phyloP scores from a whole-genome alignment of 2,797 vertebrate genomes.

The Todus mexicanus region DNA sequence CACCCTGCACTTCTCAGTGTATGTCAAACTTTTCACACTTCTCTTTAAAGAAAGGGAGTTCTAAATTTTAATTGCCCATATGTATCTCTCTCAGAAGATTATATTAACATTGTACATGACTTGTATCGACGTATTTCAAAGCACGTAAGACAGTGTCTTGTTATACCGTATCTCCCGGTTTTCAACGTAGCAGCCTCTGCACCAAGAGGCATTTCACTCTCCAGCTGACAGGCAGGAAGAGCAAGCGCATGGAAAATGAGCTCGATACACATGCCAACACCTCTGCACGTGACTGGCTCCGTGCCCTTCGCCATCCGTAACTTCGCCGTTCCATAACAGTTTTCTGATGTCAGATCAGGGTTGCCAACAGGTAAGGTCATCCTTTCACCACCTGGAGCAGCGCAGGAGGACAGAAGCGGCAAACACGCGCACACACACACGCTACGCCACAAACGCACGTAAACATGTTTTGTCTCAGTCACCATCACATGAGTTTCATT shows the following conservation, averaged over 20 bases:
- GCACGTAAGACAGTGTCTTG: background rate
- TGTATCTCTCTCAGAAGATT: background rate
- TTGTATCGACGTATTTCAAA: background rate
- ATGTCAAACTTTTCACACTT: background rate
- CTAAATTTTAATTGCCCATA: background rate
- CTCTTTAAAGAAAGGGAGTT: background rate
- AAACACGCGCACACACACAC: background rate
- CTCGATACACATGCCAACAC: background rate
- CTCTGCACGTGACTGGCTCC: background rate
- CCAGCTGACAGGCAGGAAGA: background rate
- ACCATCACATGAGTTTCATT: conserved; percentile 7
- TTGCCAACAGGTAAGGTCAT: background rate
- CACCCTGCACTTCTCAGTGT: background rate
- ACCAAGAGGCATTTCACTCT: background rate
- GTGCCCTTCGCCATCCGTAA: background rate
- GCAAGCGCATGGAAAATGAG: background rate
- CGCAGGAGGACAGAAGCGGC: background rate
- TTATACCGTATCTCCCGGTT: background rate
- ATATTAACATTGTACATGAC: background rate
- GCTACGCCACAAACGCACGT: background rate
- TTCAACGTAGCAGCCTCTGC: background rate
- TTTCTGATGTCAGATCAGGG: background rate
- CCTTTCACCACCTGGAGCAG: background rate
- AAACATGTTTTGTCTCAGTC: background rate
- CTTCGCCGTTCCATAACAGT: background rate